A percentile compares a stretch with the other conserved stretches of the same genome.
These are phyloP conservation scores for Diachasma alloeum DNA, from an alignment of 1,140 invertebrate species.

Conservation along the genomic window DNA sequence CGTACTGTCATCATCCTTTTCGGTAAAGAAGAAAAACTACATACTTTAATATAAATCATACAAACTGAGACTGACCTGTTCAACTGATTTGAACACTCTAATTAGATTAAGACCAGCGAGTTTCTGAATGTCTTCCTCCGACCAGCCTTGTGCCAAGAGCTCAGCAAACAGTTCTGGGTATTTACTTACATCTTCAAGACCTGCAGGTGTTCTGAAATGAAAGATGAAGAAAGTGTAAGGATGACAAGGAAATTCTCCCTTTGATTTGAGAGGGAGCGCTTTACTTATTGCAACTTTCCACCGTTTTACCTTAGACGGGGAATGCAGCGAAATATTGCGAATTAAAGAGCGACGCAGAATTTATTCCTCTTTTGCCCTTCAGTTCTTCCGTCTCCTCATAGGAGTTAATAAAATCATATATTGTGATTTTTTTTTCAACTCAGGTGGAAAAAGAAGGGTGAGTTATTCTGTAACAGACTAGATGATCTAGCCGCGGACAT, in stretches of 20 bases:
- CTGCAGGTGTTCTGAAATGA: slow-evolving; percentile 72
- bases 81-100: slow-evolving; percentile 78
- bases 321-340: no score
- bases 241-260: background rate
- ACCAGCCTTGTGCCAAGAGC: slow-evolving; percentile 75
- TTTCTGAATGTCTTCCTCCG: slow-evolving; percentile 78
- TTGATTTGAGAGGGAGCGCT: slow-evolving; percentile 1
- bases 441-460: no score
- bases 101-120: slow-evolving; percentile 80
- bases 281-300: background rate
- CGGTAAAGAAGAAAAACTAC: background rate
- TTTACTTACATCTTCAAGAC: slow-evolving; percentile 84
- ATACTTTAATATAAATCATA: slow-evolving; percentile 18
- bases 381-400: no score
- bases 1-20: background rate
- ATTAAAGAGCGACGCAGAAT: no score
- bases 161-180: slow-evolving; percentile 81
- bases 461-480: no score
- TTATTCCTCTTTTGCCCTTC: no score
- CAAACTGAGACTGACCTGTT: slow-evolving; percentile 67
- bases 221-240: background rate
- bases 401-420: no score
- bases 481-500: no score
- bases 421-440: no score
- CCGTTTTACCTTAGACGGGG: no score